Evolutionary conservation across 1,140 invertebrate genomes (phyloP), one percentile per base, ranked within the genome.

Genomic region (Eupristina koningsbergeri): DNA sequence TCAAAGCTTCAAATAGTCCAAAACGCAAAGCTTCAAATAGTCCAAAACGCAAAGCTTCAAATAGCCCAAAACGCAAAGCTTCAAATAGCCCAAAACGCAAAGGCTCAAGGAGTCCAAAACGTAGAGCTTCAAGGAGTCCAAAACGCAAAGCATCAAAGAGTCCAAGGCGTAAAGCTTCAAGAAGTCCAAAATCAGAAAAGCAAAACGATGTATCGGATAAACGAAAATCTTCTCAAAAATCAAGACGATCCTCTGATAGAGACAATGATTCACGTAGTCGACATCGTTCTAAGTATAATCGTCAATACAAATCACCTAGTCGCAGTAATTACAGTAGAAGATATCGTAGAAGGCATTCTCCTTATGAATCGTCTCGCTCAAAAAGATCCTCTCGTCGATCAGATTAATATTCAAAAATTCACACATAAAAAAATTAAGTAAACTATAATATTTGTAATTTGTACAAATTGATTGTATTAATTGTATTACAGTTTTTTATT

Each of bases 361-460:
- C 73, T 34, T 47, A 76, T 36, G 74, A 81, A 63, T 85, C 79
- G 39, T 84, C 84, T 5, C 71, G 79, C 45, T 85, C 84, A n/a
- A 85, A 64, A 71, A 67, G 50, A 63, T 75, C 78, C 41, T 81
- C 78, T 64, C 84, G 79, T 36, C 73, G 84, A 71, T 80, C 83
- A 26, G 26, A 80, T 58, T 80, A 58, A 84, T 39, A 69, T 77
- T 41, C 63, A 45, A 58, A 34, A 71, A 80, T 39, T 3, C n/a
- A 58, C 58, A 31, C 50, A 79, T 79, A 67, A 79, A 64, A 69
- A 50, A 50, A 64, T 63, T 64, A 9, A 29, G 26, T 26, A 36
- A 78, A 1, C 5, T 71, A 41, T 71, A 36, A 39, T 71, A 71
- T 71, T 71, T 71, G 41, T 69, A 69, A 69, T 71, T n/a, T 71